phyloP scores from a whole-genome alignment of 2,888 invertebrate species.

The Dimorphilus gyrociliatus region DNA sequence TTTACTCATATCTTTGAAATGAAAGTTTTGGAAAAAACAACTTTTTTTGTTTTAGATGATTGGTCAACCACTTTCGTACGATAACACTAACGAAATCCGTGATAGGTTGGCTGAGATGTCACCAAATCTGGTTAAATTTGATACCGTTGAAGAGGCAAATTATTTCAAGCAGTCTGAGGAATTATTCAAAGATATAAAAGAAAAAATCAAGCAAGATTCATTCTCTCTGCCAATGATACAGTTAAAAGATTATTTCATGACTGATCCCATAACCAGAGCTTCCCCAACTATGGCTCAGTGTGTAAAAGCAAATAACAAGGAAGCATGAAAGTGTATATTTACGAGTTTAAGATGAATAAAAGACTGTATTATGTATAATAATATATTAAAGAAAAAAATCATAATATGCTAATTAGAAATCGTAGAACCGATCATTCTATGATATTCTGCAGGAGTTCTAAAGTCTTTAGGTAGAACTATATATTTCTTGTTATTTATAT shows the following conservation, averaged over 20 bases:
- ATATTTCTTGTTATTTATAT: too few species aligned
- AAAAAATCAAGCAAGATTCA: conserved; percentile 23
- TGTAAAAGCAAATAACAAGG: conserved; percentile 71
- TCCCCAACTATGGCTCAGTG: conserved; percentile 98
- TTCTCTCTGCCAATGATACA: conserved; percentile 44
- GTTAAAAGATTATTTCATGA: conserved; percentile 68
- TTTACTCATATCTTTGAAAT: conserved; percentile 1
- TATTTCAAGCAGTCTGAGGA: conserved; percentile 64
- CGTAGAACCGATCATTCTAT: too few species aligned
- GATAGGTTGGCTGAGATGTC: conserved; percentile 64
- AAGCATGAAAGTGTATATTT: conserved; percentile 40
- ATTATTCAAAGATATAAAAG: conserved; percentile 44
- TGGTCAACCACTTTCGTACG: conserved; percentile 63
- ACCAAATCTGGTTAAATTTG: conserved; percentile 71
- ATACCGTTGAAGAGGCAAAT: conserved; percentile 64
- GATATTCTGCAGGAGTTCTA: too few species aligned
- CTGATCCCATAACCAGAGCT: conserved; percentile 83
- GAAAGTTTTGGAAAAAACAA: background rate
- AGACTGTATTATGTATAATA: too few species aligned
- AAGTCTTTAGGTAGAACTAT: too few species aligned
- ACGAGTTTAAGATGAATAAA: background rate
- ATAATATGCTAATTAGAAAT: too few species aligned
- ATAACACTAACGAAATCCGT: conserved; percentile 64
- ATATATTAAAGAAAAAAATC: too few species aligned
- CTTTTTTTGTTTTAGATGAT: conserved; percentile 38